A percentile compares a stretch with the other conserved stretches of the same genome.
Conservation (phyloP, 92 coral and sea anemone genomes). For the Palythoa heliodiscus region DNA sequence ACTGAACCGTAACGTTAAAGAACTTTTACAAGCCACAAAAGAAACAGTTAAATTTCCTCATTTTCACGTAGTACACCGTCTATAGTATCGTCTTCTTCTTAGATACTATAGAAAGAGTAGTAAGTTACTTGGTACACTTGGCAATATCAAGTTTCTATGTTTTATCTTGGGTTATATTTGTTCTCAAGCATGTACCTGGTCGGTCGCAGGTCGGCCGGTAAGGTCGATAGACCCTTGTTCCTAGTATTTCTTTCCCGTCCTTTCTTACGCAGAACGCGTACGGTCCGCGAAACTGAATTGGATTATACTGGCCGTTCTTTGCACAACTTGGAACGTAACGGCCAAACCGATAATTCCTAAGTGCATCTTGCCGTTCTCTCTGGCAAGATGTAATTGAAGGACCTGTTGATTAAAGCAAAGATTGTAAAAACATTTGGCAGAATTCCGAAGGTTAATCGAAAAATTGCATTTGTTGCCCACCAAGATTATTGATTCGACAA, state of each 20-base stretch:
- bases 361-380: slow-evolving; percentile 58
- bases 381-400: slow-evolving; percentile 72
- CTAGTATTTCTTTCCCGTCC: slow-evolving; percentile 74
- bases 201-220: slow-evolving; percentile 72
- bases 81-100: too few species aligned
- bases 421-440: neutral
- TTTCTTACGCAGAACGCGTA: slow-evolving; percentile 71
- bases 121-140: too few species aligned
- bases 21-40: too few species aligned
- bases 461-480: too few species aligned
- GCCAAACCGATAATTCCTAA: slow-evolving; percentile 67
- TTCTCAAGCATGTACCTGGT: slow-evolving; percentile 50
- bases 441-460: too few species aligned
- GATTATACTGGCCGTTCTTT: slow-evolving; percentile 72
- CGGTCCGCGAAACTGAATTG: slow-evolving; percentile 65
- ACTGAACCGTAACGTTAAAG: too few species aligned
- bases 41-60: too few species aligned
- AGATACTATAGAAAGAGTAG: too few species aligned
- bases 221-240: slow-evolving; percentile 80
- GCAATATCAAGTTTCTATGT: too few species aligned
- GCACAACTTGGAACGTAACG: slow-evolving; percentile 84
- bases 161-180: neutral
- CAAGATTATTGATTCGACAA: too few species aligned
- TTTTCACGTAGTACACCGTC: too few species aligned
- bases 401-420: slow-evolving; percentile 44